Base-by-base conservation (phyloP, 1,140 invertebrate genomes). In the Meloidogyne hapla region DNA sequence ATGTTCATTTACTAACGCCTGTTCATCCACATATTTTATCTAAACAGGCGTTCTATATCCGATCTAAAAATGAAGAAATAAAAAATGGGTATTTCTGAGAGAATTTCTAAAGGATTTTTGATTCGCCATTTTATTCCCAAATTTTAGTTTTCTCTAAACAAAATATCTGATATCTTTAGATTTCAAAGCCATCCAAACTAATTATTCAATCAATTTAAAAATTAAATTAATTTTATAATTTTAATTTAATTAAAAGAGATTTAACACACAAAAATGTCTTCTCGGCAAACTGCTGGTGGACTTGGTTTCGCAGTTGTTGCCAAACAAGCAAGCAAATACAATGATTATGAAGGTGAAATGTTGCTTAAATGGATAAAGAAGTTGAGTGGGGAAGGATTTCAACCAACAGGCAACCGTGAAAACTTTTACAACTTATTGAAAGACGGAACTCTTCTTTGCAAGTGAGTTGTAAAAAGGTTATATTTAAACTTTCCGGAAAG, bases 381-480 rank as follows among this genome's bases (percentile, higher is more conserved):
- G 38, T 40, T 84, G 13, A 81, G 79, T 21, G 75, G 75, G 21
- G 81, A 82, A 64, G 78, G 79, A 70, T 74, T 82, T 33, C 80
- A 25, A 28, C 84, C 81, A 38, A 21, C 64, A n/a, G 81, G 81
- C 33, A 69, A 67, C 68, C 82, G 70, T 40, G 81, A 82, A 6
- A 82, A 82, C 62, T 82, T 82, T 80, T 71, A 69, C 38, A 84
- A 85, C 61, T 71, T 86, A 5, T 77, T 88, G 23, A 88, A 88
- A 75, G 84, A 88, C 56, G 87, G 87, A 23, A 83, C 83, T 15
- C 78, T 88, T 9, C 81, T 88, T 18, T 88, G 87, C 81, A 88
- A 87, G 87, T 87, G 76, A 56, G 85, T 83, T 21, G 6, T 25
- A 26, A 69, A 74, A 18, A 21, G n/a, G 9, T 18, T n/a, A n/a